Conservation (phyloP, 2,888 invertebrate species). For the Calliphora vomitoria region DNA sequence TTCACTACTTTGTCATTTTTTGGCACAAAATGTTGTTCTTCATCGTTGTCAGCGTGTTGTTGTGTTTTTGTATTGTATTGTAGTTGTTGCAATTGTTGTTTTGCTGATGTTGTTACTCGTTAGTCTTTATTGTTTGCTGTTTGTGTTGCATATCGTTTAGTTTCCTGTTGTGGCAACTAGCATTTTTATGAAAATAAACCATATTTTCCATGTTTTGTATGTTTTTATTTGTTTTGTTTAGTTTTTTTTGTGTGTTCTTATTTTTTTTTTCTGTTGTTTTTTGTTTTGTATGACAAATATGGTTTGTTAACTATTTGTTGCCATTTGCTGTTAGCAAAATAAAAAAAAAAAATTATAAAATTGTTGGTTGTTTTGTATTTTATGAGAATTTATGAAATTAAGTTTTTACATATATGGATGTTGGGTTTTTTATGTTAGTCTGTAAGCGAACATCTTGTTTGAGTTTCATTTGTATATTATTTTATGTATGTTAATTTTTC, state of each 20-base stretch:
- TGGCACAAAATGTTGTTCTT: conserved; percentile 57
- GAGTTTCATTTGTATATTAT: background rate
- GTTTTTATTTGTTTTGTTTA: conserved; percentile 50
- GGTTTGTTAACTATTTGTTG: conserved; percentile 63
- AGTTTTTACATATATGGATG: background rate
- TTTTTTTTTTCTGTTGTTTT: conserved; percentile 36
- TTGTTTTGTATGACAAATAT: conserved; percentile 61
- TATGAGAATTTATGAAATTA: conserved; percentile 37
- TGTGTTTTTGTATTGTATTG: background rate
- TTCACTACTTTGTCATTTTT: conserved; percentile 73
- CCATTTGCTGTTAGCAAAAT: background rate
- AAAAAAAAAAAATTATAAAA: background rate
- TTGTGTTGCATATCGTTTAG: conserved; percentile 68
- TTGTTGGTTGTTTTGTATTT: conserved; percentile 44
- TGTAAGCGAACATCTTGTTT: background rate
- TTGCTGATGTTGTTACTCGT: conserved; percentile 61
- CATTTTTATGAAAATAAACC: conserved; percentile 58
- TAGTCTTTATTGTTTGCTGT: conserved; percentile 65
- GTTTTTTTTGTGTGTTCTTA: conserved; percentile 26
- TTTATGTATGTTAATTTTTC: conserved; percentile 10
- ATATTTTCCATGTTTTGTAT: conserved; percentile 57
- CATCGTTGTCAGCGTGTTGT: conserved; percentile 49
- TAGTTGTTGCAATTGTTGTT: conserved; percentile 34
- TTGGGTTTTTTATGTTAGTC: background rate
- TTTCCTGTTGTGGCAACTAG: conserved; percentile 68